Percentiles rank a stretch among this genome's conserved stretches.
Evolutionary conservation across 1,140 invertebrate genomes (phyloP).

Genomic region (Ips nitidus): DNA sequence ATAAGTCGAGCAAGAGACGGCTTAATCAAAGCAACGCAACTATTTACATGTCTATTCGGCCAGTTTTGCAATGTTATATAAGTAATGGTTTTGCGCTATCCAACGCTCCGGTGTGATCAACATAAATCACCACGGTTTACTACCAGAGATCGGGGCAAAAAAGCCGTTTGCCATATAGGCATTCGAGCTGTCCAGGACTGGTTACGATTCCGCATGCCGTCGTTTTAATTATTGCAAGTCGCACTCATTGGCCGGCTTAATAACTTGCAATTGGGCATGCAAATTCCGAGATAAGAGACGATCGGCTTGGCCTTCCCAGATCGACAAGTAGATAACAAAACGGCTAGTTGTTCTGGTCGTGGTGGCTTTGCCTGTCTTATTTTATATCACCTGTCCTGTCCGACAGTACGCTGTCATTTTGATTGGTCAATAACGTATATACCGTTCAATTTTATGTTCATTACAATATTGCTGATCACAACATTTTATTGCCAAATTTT

Average conservation of each 20-base stretch:
- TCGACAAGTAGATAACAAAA: constrained; percentile 6
- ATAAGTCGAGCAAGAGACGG: constrained; percentile 4
- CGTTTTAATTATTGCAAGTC: not conserved
- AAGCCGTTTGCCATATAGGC: not conserved
- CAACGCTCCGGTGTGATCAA: not conserved
- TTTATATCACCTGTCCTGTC: not conserved
- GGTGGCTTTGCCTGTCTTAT: constrained; percentile 6
- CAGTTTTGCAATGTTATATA: not conserved
- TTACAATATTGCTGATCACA: too few species aligned
- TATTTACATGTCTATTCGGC: not conserved
- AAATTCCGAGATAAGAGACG: constrained; percentile 14
- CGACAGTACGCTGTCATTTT: too few species aligned
- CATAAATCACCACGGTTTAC: not conserved
- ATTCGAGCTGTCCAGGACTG: not conserved
- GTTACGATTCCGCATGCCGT: constrained; percentile 10
- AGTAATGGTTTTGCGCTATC: not conserved
- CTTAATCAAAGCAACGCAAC: not conserved
- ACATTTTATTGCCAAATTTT: too few species aligned
- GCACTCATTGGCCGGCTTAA: constrained; percentile 15
- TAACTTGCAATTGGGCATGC: constrained; percentile 23
- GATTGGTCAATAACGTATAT: too few species aligned
- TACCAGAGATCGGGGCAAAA: not conserved
- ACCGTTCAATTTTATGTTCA: too few species aligned
- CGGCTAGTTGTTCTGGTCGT: not conserved
- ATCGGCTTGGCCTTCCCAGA: constrained; percentile 8